These are phyloP conservation scores for Sebastes matsubarae DNA, from an alignment of 2,797 vertebrate genomes.

Conservation along the genomic window DNA sequence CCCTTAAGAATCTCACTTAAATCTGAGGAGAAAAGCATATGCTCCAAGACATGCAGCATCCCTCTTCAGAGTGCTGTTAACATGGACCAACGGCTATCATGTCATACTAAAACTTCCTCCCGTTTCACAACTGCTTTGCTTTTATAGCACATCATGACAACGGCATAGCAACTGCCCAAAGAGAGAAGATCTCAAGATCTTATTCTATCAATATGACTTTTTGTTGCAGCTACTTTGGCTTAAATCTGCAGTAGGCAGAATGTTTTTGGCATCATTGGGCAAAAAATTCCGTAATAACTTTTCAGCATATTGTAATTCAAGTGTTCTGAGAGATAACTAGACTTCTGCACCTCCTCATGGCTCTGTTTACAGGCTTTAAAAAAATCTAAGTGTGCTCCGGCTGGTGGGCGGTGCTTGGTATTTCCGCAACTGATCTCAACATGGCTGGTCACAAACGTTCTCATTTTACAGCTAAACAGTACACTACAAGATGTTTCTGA, in stretches of 20 bases:
- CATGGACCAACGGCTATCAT: not conserved
- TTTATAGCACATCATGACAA: not conserved
- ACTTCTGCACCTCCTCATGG: no score
- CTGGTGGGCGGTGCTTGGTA: no score
- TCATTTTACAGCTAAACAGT: no score
- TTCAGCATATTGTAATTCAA: no score
- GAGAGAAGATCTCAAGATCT: not conserved
- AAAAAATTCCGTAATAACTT: no score
- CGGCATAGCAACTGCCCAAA: not conserved
- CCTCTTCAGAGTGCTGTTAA: not conserved
- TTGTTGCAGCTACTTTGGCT: not conserved
- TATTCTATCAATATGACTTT: not conserved
- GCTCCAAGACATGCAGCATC: not conserved
- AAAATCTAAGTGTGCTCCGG: no score
- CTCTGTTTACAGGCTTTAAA: no score
- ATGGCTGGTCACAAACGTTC: no score
- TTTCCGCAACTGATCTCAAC: no score
- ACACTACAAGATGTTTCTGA: rapidly evolving
- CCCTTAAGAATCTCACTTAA: slow-evolving; percentile 30
- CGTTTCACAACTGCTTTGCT: not conserved
- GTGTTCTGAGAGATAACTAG: no score
- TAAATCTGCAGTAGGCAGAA: no score
- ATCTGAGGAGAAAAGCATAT: slow-evolving; percentile 18
- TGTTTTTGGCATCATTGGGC: no score
- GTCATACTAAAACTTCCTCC: not conserved